Evolutionary conservation across 2,797 vertebrate species (phyloP), one percentile per base, ranked within the genome.

Genomic region (Myoxocephalus aenaeus): DNA sequence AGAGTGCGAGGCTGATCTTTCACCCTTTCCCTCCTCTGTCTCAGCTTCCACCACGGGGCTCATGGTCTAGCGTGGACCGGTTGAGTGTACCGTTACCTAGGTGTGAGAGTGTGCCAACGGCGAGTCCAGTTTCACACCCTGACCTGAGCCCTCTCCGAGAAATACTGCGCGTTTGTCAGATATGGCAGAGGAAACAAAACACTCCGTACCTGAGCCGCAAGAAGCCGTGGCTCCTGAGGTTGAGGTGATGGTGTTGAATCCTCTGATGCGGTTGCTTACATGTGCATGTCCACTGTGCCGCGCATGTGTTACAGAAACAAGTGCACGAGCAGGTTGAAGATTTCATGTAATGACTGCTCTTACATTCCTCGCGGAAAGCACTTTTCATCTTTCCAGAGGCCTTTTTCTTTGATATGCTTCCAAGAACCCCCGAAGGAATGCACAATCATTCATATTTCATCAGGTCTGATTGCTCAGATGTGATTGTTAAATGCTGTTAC

Each of bases 161-260:
- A 92, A 92, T 93, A 90, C 90, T 73, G 83, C 90, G 82, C 50
- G 82, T 83, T 85, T 87, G 80, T 83, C 72, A 83, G 83, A 91
- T 79, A 89, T 80, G 58, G 82, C 75, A 81, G 81, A 80, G 85
- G 81, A 90, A 92, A 91, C 76, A 82, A 72, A 81, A 74, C 74
- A 57, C 50, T 20, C 64, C 12, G 27, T 57, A 54, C 69, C 73
- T 54, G 25, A 64, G 53, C 56, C 27, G 58, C 73, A 58, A 34
- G 29, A 13, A 54, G 15, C 15, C 42, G 57, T 5, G 46, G 18
- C 40, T 63, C 32, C 42, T 18, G 36, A 29, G 77, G 57, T 81
- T 75, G 12, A 61, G 48, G 68, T 54, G 66, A 59, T 17, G 29
- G 70, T 77, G 79, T 54, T 79, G 67, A 85, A 79, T 67, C 63